phyloP scores from a whole-genome alignment of 1,140 invertebrate species.

The Aporrectodea caliginosa region DNA sequence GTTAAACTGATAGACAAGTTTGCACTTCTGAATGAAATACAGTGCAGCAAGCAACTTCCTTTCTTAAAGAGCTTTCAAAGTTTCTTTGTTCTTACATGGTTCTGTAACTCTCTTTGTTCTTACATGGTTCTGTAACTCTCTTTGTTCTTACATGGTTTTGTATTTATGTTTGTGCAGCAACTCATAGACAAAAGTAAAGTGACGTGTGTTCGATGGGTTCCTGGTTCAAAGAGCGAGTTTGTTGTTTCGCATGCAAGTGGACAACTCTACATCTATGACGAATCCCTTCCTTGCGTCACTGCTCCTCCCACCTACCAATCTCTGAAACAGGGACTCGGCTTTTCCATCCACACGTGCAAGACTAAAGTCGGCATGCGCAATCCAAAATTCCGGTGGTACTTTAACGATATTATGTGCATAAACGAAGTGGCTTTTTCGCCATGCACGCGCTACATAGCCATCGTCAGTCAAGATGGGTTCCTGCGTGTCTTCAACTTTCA shows the following conservation, averaged over 20 bases:
- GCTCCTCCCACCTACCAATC: slow-evolving; percentile 81
- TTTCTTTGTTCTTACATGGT: too few species aligned
- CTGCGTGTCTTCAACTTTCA: slow-evolving; percentile 94
- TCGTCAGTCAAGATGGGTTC: slow-evolving; percentile 85
- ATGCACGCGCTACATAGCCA: slow-evolving; percentile 59
- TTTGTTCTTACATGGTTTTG: too few species aligned
- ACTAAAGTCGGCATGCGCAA: slow-evolving; percentile 86
- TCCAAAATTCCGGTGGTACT: slow-evolving; percentile 71
- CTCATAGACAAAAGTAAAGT: slow-evolving; percentile 96
- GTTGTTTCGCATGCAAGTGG: slow-evolving; percentile 90
- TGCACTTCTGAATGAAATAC: too few species aligned
- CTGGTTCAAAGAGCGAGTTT: slow-evolving; percentile 86
- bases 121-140: too few species aligned
- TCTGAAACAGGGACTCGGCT: slow-evolving; percentile 91
- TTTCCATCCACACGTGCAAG: slow-evolving; percentile 89
- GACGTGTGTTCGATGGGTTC: slow-evolving; percentile 96
- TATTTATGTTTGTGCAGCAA: slow-evolving; percentile 63
- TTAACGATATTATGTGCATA: slow-evolving; percentile 64
- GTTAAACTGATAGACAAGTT: too few species aligned
- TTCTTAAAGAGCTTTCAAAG: too few species aligned
- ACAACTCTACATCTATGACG: slow-evolving; percentile 96
- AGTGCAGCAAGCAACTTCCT: too few species aligned
- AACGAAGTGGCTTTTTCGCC: slow-evolving; percentile 14
- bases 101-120: too few species aligned
- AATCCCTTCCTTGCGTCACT: slow-evolving; percentile 82